Conservation (phyloP, 2,113 vertebrate genomes). For the Elaphurus davidianus region DNA sequence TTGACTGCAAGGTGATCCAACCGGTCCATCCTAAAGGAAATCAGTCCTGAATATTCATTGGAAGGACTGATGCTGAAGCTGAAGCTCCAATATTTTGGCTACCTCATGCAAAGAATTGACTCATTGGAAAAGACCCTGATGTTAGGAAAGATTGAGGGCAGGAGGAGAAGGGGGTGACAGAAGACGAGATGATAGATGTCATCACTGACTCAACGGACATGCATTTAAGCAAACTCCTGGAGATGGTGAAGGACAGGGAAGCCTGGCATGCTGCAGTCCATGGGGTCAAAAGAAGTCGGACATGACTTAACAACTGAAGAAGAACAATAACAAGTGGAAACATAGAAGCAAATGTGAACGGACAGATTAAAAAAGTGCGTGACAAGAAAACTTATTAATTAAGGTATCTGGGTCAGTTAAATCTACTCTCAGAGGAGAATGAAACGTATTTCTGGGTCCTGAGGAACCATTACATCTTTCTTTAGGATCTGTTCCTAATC, state of each 20-base stretch:
- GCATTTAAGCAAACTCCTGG: not conserved
- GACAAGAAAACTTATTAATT: not conserved
- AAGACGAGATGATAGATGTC: not conserved
- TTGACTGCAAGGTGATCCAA: not conserved
- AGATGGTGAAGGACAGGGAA: not conserved
- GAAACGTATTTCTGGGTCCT: not conserved
- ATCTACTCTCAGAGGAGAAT: not conserved
- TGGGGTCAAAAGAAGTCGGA: rapidly evolving
- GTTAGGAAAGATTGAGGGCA: not conserved
- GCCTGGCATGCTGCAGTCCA: not conserved
- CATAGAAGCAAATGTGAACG: not conserved
- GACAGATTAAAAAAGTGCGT: not conserved
- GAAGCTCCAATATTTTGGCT: not conserved
- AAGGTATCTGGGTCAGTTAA: not conserved
- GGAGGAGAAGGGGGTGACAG: not conserved
- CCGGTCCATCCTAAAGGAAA: not conserved
- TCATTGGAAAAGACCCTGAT: not conserved
- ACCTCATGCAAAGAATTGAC: not conserved
- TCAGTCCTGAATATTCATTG: not conserved
- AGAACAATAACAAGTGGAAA: not conserved
- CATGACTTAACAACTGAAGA: not conserved
- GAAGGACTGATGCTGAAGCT: not conserved
- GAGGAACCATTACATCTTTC: not conserved
- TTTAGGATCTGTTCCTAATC: not conserved
- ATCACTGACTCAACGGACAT: not conserved